phyloP scores from a whole-genome alignment of 2,797 vertebrate genomes.

The Cryptoprocta ferox region DNA sequence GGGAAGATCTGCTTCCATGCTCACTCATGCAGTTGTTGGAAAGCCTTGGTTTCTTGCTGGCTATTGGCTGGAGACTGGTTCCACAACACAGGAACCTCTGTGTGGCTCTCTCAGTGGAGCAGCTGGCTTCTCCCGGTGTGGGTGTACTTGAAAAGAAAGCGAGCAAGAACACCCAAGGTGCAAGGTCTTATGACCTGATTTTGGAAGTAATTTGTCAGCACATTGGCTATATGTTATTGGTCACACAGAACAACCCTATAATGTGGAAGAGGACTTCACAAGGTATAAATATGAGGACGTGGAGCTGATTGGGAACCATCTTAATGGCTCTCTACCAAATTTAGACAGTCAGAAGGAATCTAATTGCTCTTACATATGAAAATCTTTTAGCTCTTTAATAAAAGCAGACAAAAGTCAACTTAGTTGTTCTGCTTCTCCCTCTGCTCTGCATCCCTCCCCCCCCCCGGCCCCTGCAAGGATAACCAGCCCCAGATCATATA shows the following conservation, averaged over 20 bases:
- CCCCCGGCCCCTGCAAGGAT: neutral
- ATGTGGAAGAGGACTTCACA: neutral
- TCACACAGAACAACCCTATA: neutral
- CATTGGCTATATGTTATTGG: neutral
- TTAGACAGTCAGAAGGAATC: slow-evolving; percentile 42
- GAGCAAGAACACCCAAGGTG: neutral
- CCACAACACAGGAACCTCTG: neutral
- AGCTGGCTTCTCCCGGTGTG: neutral
- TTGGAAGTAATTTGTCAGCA: neutral
- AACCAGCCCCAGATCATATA: neutral
- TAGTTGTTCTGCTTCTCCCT: neutral
- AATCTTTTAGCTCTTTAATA: neutral
- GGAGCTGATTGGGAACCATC: neutral
- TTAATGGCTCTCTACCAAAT: neutral
- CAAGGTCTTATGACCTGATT: neutral
- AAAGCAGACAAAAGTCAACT: neutral
- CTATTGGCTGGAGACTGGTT: neutral
- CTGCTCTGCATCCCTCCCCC: no score
- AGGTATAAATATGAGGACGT: neutral
- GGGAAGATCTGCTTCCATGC: neutral
- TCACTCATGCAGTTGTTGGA: neutral
- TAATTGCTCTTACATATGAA: neutral
- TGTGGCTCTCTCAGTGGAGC: neutral
- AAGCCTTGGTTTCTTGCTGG: neutral
- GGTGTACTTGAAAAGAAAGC: neutral